Conservation (phyloP, 2,113 vertebrate genomes). For the Polypterus bichir region DNA sequence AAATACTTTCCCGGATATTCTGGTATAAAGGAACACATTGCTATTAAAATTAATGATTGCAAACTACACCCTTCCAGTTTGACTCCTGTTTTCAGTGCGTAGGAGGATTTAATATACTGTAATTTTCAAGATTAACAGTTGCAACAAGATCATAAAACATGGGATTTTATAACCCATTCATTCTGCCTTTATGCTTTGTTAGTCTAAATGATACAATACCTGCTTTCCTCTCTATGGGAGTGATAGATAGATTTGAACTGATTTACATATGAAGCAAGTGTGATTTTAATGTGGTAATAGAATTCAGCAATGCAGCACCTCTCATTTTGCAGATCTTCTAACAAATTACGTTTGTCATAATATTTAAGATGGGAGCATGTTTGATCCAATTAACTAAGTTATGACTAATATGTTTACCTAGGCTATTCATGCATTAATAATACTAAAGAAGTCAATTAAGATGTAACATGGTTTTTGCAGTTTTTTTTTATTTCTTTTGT, state of each 20-base stretch:
- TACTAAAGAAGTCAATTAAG: too few relatives aligned
- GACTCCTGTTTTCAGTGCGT: not conserved
- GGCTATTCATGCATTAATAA: too few relatives aligned
- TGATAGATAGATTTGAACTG: not conserved
- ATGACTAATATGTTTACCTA: too few relatives aligned
- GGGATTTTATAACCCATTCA: not conserved
- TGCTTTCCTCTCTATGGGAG: not conserved
- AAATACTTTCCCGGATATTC: not conserved
- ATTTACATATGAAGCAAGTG: not conserved
- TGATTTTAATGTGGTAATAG: not conserved
- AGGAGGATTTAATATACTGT: not conserved
- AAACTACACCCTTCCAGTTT: not conserved
- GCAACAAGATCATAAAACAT: not conserved
- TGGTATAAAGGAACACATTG: not conserved
- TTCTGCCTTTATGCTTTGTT: not conserved
- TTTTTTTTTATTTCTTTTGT: too few relatives aligned
- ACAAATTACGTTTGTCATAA: too few relatives aligned
- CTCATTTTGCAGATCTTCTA: too few relatives aligned
- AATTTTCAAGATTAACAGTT: not conserved
- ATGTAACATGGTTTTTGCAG: too few relatives aligned
- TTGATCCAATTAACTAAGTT: too few relatives aligned
- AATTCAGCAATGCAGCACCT: not conserved
- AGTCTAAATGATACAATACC: not conserved
- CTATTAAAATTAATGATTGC: not conserved
- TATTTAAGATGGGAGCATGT: too few relatives aligned